phyloP scores from a whole-genome alignment of 1,140 invertebrate genomes.

The Eriosoma lanigerum region DNA sequence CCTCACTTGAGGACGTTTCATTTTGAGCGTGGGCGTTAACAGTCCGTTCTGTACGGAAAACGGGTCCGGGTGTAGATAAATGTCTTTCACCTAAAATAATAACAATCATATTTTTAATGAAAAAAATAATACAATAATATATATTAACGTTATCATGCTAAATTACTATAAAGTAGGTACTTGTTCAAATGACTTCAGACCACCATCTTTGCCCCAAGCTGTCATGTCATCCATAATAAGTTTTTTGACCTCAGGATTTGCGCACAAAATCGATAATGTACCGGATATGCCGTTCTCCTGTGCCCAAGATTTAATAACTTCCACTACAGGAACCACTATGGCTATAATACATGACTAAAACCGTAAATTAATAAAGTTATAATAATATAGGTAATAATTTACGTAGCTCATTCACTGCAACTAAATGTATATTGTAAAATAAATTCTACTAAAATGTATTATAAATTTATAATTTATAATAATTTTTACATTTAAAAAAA shows the following conservation, averaged over 20 bases:
- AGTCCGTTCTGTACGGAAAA: constrained; percentile 97
- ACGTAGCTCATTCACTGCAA: too few relatives aligned
- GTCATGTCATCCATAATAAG: constrained; percentile 88
- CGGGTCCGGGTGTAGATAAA: constrained; percentile 88
- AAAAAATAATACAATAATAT: too few relatives aligned
- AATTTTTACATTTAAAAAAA: too few relatives aligned
- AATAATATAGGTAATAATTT: too few relatives aligned
- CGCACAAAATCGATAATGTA: constrained; percentile 84
- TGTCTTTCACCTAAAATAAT: constrained; percentile 82
- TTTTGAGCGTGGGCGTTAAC: constrained; percentile 94
- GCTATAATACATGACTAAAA: constrained; percentile 89
- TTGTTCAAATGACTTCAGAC: constrained; percentile 95
- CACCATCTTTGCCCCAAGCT: constrained; percentile 81
- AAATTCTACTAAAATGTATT: too few relatives aligned
- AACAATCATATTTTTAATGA: not conserved
- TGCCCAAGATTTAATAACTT: constrained; percentile 87
- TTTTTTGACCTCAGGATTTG: constrained; percentile 83
- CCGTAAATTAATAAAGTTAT: not conserved
- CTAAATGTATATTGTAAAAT: too few relatives aligned
- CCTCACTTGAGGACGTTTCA: constrained; percentile 86
- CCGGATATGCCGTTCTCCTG: constrained; percentile 81
- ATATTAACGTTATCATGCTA: too few relatives aligned
- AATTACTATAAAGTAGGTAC: too few relatives aligned
- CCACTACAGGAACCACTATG: constrained; percentile 92
- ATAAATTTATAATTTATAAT: too few relatives aligned